Evolutionary conservation across 2,888 invertebrate genomes (phyloP).

Genomic region (Megalurothrips usitatus): DNA sequence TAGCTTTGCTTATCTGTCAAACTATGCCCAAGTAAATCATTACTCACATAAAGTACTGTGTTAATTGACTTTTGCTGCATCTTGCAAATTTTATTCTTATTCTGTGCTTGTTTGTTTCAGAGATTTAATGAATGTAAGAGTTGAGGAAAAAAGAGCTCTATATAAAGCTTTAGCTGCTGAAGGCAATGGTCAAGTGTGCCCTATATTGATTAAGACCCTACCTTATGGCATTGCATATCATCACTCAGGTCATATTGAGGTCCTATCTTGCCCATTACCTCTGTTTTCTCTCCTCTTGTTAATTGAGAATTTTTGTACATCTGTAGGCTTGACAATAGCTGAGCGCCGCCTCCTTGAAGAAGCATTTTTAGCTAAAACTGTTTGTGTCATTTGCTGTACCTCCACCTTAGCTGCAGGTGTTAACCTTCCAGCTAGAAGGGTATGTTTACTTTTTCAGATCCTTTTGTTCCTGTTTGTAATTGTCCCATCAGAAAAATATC

Average conservation of each 20-base stretch:
- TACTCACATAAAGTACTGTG: not conserved
- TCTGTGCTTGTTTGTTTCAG: constrained; percentile 43
- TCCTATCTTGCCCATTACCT: too few species aligned
- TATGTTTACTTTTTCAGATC: constrained; percentile 40
- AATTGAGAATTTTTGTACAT: constrained; percentile 12
- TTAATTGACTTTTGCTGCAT: not conserved
- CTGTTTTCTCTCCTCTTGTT: constrained; percentile 16
- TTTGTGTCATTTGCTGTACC: constrained; percentile 88
- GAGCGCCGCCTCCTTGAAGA: constrained; percentile 82
- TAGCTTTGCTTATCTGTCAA: constrained; percentile 69
- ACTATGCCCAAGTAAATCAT: constrained; percentile 50
- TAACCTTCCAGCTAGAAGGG: constrained; percentile 88
- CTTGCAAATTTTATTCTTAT: constrained; percentile 25
- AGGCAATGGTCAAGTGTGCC: constrained; percentile 61
- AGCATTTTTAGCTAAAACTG: constrained; percentile 72
- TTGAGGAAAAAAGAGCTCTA: constrained; percentile 57
- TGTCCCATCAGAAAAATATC: not conserved
- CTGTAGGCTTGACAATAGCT: constrained; percentile 70
- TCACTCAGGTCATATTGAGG: constrained; percentile 60
- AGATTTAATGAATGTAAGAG: constrained; percentile 53
- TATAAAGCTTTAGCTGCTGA: constrained; percentile 60
- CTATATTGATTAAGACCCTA: constrained; percentile 61
- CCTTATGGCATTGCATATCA: constrained; percentile 87
- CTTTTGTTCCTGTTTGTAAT: not conserved
- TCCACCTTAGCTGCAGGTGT: constrained; percentile 97